phyloP scores from a whole-genome alignment of 2,113 vertebrate species.

The Brevimyrus niger region DNA sequence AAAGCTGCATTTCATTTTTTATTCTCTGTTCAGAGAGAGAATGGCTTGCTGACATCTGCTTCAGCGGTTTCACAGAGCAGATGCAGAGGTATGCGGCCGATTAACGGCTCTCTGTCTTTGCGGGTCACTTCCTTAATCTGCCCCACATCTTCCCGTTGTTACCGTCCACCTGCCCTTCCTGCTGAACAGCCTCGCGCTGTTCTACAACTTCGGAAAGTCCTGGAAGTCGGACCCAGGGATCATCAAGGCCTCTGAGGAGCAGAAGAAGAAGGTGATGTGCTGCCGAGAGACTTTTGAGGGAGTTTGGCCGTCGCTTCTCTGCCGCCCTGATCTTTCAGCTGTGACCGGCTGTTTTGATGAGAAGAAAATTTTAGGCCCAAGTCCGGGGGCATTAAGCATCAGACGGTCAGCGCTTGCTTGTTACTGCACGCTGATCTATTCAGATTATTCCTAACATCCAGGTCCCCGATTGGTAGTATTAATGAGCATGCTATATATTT shows the following conservation, averaged over 20 bases:
- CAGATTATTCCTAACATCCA: background rate
- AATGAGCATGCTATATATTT: background rate
- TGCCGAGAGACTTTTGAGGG: background rate
- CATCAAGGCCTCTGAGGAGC: slow-evolving; percentile 97
- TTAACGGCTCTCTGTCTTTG: background rate
- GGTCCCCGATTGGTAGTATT: background rate
- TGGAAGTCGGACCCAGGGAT: slow-evolving; percentile 98
- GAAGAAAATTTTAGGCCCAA: background rate
- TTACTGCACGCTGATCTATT: background rate
- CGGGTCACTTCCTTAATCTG: slow-evolving; percentile 71
- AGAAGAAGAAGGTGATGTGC: slow-evolving; percentile 91
- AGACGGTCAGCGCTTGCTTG: background rate
- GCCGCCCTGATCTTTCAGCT: background rate
- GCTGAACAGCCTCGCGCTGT: slow-evolving; percentile 84
- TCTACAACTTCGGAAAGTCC: slow-evolving; percentile 98
- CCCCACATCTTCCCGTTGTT: slow-evolving; percentile 83
- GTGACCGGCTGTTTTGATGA: background rate
- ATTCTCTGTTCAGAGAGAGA: background rate
- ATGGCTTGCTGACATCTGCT: background rate
- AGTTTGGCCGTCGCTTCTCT: background rate
- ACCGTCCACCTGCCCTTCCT: slow-evolving; percentile 94
- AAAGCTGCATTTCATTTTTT: background rate
- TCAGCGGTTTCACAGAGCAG: background rate
- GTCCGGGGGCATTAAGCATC: background rate
- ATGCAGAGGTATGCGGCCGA: background rate